Conservation (phyloP, 2,888 invertebrate genomes). For the Coleophora deauratella region DNA sequence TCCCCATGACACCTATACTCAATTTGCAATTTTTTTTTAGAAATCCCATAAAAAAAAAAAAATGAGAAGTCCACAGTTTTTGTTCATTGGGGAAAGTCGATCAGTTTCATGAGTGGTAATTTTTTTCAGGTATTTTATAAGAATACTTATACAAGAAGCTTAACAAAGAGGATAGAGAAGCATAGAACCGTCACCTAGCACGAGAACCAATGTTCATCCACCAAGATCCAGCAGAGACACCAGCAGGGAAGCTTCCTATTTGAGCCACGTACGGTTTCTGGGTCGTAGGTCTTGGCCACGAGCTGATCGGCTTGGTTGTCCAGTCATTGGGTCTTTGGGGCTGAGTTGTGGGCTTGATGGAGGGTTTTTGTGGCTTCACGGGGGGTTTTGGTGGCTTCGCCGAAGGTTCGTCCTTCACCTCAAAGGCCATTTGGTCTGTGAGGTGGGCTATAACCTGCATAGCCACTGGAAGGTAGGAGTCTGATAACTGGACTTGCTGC, state of each 20-base stretch:
- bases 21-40: too few species aligned
- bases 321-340: conserved; percentile 17
- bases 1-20: too few species aligned
- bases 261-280: conserved; percentile 12
- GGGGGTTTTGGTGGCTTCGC: not conserved
- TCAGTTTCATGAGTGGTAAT: too few species aligned
- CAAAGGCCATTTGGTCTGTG: conserved; percentile 77
- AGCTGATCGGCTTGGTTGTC: conserved; percentile 18
- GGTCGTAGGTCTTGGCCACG: conserved; percentile 34
- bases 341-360: conserved; percentile 19
- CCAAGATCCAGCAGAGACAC: conserved; percentile 1
- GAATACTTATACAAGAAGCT: too few species aligned
- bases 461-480: conserved; percentile 78
- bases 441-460: conserved; percentile 79
- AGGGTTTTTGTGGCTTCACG: conserved; percentile 20
- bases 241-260: not conserved
- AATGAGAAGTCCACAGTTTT: too few species aligned
- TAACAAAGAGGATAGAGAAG: conserved; percentile 5
- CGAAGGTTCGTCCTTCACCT: conserved; percentile 48
- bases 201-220: not conserved
- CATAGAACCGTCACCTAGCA: conserved; percentile 9
- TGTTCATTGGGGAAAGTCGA: too few species aligned
- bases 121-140: too few species aligned
- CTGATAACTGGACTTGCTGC: conserved; percentile 67
- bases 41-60: too few species aligned